Evolutionary conservation across 2,888 invertebrate species (phyloP), one percentile per base, ranked within the genome.

Genomic region (Resseliella maxima): DNA sequence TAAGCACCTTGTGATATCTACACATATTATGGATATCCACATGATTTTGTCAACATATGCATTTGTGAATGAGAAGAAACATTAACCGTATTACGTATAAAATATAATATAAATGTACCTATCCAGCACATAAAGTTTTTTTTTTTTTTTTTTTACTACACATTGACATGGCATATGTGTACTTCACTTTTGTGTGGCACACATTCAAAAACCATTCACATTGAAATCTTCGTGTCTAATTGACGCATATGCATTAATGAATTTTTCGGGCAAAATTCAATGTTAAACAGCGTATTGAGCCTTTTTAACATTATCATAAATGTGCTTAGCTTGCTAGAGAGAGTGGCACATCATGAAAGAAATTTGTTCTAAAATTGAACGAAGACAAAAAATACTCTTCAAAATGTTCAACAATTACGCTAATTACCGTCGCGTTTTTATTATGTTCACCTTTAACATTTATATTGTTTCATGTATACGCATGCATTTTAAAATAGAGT

Each of bases 61-160:
- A 72, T 72, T 72, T 31, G 72, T 31, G 31, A 72, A 72, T 15
- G 12, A n/a, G 31, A 35, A 31, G n/a, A 0, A 31, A 72, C 72
- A 72, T 72, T 72, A 72, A 72, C 72, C 72, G 31, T 72, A 72
- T 72, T 72, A 72, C 12, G 12, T 72, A 35, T 72, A 72, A 72
- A 72, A 72, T n/a, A n/a, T 35, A 72, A 72, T 72, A 50, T 18
- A 50, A 12, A 59, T 24, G 59, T 24, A 15, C 46, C 46, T 12
- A 41, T 41, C 41, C 5, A 5, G 41, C 5, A 41, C 41, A 41
- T 12, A 41, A 5, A 41, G 6, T 41, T 41, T 12, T 41, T 41
- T 12, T 41, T 41, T 8, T 41, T 41, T 5, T 41, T 41, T 5
- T 41, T 41, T 41, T 41, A 12, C 41, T 8, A 41, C 41, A 41